Evolutionary conservation across 92 coral and sea anemone species (phyloP).

Genomic region (Zoanthus solanderi): DNA sequence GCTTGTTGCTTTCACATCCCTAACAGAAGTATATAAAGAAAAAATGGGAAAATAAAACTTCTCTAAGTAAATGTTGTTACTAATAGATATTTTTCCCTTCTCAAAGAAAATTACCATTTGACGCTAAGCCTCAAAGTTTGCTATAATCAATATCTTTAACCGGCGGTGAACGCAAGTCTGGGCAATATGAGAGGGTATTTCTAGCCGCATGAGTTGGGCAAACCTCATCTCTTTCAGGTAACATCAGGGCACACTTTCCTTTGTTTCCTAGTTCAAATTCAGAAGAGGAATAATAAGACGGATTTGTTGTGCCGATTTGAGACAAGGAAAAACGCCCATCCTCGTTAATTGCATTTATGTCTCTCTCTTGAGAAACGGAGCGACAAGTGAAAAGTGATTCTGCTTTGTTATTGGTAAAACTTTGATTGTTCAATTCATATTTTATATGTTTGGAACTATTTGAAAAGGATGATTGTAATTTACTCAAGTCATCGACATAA

Average conservation of each 20-base stretch:
- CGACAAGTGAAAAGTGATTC: not conserved
- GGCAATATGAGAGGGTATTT: not conserved
- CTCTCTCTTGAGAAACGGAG: not conserved
- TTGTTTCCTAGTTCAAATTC: slow-evolving; percentile 10
- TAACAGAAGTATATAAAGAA: no score
- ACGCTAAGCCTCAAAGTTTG: not conserved
- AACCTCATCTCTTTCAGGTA: not conserved
- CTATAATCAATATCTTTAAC: slow-evolving; percentile 7
- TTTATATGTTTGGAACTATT: not conserved
- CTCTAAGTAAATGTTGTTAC: no score
- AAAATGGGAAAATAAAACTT: no score
- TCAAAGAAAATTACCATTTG: not conserved
- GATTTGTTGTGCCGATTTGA: slow-evolving; percentile 6
- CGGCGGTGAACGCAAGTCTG: slow-evolving; percentile 13
- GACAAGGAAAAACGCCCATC: not conserved
- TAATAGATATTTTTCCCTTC: no score
- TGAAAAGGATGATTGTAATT: not conserved
- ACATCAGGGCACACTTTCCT: not conserved
- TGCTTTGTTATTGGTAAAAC: not conserved
- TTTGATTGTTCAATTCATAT: not conserved
- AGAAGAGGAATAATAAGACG: slow-evolving; percentile 9
- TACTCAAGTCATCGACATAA: not conserved
- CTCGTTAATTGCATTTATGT: not conserved
- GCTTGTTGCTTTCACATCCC: no score
- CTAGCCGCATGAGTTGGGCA: not conserved